These are phyloP conservation scores for Bombyx huttoni DNA, from an alignment of 2,888 invertebrate genomes.

Conservation along the genomic window DNA sequence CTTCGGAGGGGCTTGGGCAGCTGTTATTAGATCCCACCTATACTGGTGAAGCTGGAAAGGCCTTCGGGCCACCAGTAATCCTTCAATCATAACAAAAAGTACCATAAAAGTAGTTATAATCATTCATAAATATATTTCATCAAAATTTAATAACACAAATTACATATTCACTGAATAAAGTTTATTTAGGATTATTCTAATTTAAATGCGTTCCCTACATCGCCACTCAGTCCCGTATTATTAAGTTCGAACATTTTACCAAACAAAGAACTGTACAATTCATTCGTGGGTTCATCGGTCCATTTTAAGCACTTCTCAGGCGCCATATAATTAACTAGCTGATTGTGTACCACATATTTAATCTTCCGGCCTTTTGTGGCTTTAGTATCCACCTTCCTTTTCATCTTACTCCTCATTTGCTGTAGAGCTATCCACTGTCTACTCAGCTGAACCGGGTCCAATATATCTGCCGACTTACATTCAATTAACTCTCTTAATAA, in stretches of 20 bases:
- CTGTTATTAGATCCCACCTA: too few species aligned
- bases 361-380: constrained; percentile 96
- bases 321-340: constrained; percentile 93
- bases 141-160: too few species aligned
- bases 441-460: constrained; percentile 88
- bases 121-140: too few species aligned
- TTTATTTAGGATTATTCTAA: constrained; percentile 19
- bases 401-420: constrained; percentile 91
- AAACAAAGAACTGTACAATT: constrained; percentile 87
- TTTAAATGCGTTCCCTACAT: constrained; percentile 43
- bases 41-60: too few species aligned
- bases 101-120: too few species aligned
- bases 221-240: constrained; percentile 45
- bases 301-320: constrained; percentile 78
- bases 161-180: neutral
- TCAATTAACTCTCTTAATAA: constrained; percentile 93
- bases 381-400: constrained; percentile 91
- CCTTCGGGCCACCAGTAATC: too few species aligned
- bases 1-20: too few species aligned
- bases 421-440: constrained; percentile 94
- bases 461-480: constrained; percentile 86
- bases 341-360: constrained; percentile 87
- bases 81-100: too few species aligned
- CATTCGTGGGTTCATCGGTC: constrained; percentile 85
- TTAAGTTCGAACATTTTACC: constrained; percentile 73